Evolutionary conservation across 2,113 vertebrate genomes (phyloP).

Genomic region (Coracopsis vasa): DNA sequence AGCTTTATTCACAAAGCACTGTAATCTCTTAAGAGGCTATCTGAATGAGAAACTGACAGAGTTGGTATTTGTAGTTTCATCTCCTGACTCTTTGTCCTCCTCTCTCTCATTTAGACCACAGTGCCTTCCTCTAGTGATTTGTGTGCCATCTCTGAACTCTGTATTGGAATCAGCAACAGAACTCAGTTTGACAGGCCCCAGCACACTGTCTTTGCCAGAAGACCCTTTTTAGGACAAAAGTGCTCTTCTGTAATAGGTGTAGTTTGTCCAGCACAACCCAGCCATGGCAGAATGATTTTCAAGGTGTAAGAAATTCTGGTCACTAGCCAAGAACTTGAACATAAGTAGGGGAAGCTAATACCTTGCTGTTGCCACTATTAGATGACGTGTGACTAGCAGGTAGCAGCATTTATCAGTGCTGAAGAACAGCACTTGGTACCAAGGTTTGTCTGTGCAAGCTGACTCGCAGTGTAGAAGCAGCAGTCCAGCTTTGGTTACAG

Average conservation of each 20-base stretch:
- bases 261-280: neutral
- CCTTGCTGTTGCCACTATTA: neutral
- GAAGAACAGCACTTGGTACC: neutral
- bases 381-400: neutral
- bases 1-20: neutral
- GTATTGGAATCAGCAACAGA: neutral
- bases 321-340: neutral
- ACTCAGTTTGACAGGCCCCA: neutral
- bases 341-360: neutral
- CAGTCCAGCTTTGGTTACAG: neutral
- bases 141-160: neutral
- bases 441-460: neutral
- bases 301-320: neutral
- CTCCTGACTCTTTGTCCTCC: neutral
- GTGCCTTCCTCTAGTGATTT: neutral
- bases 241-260: neutral
- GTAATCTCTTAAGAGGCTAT: fast-evolving
- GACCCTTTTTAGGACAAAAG: neutral
- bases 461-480: neutral
- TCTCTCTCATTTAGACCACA: neutral
- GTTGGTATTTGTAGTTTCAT: neutral
- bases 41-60: neutral
- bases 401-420: neutral
- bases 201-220: neutral
- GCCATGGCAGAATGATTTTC: neutral